phyloP scores from a whole-genome alignment of 2,113 vertebrate genomes.

The Leucosticte australis region DNA sequence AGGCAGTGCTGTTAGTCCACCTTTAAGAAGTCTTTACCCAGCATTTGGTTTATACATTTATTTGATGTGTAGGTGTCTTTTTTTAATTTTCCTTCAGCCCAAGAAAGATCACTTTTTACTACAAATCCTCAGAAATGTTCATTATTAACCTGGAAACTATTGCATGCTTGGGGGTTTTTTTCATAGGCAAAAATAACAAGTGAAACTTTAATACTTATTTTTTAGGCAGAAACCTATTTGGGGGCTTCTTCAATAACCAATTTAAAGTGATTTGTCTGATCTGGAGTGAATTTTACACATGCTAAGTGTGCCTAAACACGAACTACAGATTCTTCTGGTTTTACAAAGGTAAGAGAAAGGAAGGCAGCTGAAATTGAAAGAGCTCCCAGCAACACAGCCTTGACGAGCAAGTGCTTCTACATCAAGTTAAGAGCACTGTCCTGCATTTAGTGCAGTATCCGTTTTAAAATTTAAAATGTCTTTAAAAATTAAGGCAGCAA shows the following conservation, averaged over 20 bases:
- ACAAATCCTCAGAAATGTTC: not conserved
- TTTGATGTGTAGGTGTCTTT: not conserved
- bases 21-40: not conserved
- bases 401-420: conserved; percentile 11
- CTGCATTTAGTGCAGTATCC: conserved; percentile 10
- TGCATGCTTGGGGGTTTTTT: not conserved
- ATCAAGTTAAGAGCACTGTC: conserved; percentile 14
- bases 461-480: conserved; percentile 71
- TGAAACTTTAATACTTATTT: not conserved
- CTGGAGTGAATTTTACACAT: conserved; percentile 4
- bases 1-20: not conserved
- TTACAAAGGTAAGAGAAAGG: not conserved
- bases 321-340: conserved; percentile 38
- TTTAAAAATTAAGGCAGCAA: conserved; percentile 73
- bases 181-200: not conserved
- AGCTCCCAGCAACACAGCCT: conserved; percentile 13
- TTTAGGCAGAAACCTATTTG: not conserved
- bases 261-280: not conserved
- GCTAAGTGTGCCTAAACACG: not conserved
- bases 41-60: not conserved
- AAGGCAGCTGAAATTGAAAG: conserved; percentile 27
- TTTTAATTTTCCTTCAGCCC: not conserved
- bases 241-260: not conserved
- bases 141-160: not conserved
- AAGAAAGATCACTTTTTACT: not conserved